phyloP scores from a whole-genome alignment of 2,888 invertebrate genomes.

The Drosophila planitibia region DNA sequence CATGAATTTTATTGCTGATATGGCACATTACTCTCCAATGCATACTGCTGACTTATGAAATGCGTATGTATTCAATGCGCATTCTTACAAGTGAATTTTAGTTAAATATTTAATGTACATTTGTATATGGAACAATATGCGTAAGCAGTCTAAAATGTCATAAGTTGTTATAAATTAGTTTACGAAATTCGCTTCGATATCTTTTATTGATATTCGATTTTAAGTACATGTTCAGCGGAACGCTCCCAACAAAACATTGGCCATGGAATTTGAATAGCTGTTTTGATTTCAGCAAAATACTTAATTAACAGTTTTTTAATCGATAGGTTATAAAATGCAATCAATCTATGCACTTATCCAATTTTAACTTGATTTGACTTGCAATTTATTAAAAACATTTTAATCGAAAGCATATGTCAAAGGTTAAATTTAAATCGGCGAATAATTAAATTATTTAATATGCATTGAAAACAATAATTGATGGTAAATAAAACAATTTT shows the following conservation, averaged over 20 bases:
- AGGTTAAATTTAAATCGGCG: neutral
- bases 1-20: slow-evolving; percentile 25
- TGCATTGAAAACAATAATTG: neutral
- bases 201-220: neutral
- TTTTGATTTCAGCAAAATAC: neutral
- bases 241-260: neutral
- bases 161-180: neutral
- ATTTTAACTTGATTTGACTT: neutral
- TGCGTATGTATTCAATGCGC: neutral
- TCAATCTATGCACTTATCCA: neutral
- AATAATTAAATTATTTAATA: neutral
- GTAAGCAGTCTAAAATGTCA: neutral
- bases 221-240: neutral
- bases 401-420: neutral
- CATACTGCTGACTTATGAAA: neutral
- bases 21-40: slow-evolving; percentile 19
- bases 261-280: neutral
- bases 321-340: neutral
- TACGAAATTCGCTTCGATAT: neutral
- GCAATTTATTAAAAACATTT: neutral
- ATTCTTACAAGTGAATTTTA: neutral
- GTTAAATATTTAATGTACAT: neutral
- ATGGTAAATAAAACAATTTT: neutral
- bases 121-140: neutral
- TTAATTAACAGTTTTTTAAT: neutral